Conservation (phyloP, 1,140 invertebrate species). For the Rhagoletis zephyria region DNA sequence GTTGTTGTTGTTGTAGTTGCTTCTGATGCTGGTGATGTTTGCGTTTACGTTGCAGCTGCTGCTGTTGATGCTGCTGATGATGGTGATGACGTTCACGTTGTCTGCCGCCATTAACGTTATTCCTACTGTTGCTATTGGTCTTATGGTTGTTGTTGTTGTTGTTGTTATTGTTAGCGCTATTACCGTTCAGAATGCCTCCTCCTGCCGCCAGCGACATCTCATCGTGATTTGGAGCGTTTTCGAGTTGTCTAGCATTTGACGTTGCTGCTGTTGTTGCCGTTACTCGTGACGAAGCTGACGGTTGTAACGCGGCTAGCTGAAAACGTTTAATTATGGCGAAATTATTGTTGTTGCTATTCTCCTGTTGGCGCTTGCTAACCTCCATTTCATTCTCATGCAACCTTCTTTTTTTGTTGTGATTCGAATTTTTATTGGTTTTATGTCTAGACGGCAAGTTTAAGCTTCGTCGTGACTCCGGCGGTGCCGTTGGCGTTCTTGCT, state of each 20-base stretch:
- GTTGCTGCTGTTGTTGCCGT: not conserved
- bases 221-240: slow-evolving; percentile 63
- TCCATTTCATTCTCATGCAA: slow-evolving; percentile 36
- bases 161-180: slow-evolving; percentile 60
- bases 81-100: slow-evolving; percentile 53
- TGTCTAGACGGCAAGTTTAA: slow-evolving; percentile 35
- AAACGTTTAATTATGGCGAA: slow-evolving; percentile 39
- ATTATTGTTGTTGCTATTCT: slow-evolving; percentile 56
- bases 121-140: slow-evolving; percentile 40
- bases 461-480: slow-evolving; percentile 19
- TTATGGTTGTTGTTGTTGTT: slow-evolving; percentile 58
- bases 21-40: slow-evolving; percentile 50
- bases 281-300: not conserved
- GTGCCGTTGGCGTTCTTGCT: not conserved
- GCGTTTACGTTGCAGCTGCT: slow-evolving; percentile 33
- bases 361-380: slow-evolving; percentile 61
- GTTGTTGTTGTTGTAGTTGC: slow-evolving; percentile 53
- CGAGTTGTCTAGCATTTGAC: slow-evolving; percentile 53
- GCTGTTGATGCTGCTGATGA: slow-evolving; percentile 31
- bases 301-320: not conserved
- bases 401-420: slow-evolving; percentile 46
- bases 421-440: slow-evolving; percentile 49
- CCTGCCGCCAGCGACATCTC: slow-evolving; percentile 56
- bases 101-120: slow-evolving; percentile 56
- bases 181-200: slow-evolving; percentile 60